Evolutionary conservation across 2,113 vertebrate species (phyloP).

Genomic region (Plecturocebus donacophilus): DNA sequence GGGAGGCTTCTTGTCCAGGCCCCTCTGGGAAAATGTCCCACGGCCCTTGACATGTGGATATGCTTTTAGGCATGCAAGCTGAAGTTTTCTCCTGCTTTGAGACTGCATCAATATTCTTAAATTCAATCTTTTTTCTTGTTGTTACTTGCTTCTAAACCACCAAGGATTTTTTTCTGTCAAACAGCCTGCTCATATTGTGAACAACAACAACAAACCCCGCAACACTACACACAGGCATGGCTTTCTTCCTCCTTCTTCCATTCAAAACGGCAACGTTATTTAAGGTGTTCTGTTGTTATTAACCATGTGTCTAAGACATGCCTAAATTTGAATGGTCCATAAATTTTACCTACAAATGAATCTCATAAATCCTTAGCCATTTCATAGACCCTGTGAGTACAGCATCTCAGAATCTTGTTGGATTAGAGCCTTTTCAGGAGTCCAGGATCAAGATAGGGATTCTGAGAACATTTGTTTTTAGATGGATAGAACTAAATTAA

Average conservation of each 20-base stretch:
- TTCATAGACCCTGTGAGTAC: neutral
- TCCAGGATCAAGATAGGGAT: neutral
- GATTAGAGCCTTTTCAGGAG: slow-evolving; percentile 8
- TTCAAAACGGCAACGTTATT: neutral
- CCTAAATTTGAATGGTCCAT: neutral
- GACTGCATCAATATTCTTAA: neutral
- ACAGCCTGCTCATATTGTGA: neutral
- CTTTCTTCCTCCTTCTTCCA: neutral
- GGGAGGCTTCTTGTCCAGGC: neutral
- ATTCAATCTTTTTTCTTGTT: neutral
- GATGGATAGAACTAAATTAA: neutral
- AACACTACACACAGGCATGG: neutral
- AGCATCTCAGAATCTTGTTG: neutral
- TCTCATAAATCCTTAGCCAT: slow-evolving; percentile 16
- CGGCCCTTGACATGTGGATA: slow-evolving; percentile 8
- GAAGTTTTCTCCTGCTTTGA: neutral
- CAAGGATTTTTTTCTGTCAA: neutral
- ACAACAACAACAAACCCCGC: neutral
- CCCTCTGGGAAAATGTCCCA: slow-evolving; percentile 57
- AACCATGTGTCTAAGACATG: neutral
- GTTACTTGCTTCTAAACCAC: neutral
- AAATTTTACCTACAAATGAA: slow-evolving; percentile 15
- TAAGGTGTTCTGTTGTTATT: neutral
- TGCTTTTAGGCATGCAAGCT: neutral
- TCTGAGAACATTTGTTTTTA: neutral